phyloP scores from a whole-genome alignment of 30 jellyfish, hydroid and myxozoan species.

The Clytia hemisphaerica region DNA sequence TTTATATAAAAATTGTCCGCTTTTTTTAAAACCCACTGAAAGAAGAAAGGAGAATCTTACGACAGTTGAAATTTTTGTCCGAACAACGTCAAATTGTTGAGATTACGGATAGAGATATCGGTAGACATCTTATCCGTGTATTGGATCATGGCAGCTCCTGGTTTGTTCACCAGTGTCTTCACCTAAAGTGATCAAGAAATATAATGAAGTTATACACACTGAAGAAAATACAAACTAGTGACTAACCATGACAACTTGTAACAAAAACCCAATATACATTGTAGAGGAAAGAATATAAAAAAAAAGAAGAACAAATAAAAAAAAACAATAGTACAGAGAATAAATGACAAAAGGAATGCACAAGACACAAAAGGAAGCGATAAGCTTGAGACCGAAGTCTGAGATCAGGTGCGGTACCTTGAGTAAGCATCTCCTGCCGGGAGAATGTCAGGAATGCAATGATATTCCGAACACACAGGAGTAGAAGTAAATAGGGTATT shows the following conservation, averaged over 20 bases:
- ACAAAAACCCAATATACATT: background rate
- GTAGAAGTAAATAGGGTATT: no score
- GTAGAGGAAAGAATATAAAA: background rate
- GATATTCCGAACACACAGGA: no score
- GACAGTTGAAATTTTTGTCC: slow-evolving; percentile 89
- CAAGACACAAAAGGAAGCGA: no score
- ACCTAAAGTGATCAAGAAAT: slow-evolving; percentile 35
- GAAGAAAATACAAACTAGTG: background rate
- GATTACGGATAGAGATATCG: slow-evolving; percentile 89
- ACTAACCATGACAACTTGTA: background rate
- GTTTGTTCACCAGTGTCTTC: slow-evolving; percentile 77
- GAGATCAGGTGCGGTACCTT: no score
- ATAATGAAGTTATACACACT: background rate
- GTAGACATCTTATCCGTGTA: slow-evolving; percentile 98
- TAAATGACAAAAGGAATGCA: no score
- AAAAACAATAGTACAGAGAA: background rate
- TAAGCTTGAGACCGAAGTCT: no score
- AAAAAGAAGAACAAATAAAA: background rate
- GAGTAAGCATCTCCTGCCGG: no score
- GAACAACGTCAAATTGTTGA: slow-evolving; percentile 84
- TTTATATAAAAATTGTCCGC: no score
- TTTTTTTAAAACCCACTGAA: no score
- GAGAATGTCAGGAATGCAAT: no score
- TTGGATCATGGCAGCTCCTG: slow-evolving; percentile 97
- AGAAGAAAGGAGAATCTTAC: slow-evolving; percentile 51